These are phyloP conservation scores for Drosophila equinoxialis DNA, from an alignment of 1,140 invertebrate species.

Conservation along the genomic window DNA sequence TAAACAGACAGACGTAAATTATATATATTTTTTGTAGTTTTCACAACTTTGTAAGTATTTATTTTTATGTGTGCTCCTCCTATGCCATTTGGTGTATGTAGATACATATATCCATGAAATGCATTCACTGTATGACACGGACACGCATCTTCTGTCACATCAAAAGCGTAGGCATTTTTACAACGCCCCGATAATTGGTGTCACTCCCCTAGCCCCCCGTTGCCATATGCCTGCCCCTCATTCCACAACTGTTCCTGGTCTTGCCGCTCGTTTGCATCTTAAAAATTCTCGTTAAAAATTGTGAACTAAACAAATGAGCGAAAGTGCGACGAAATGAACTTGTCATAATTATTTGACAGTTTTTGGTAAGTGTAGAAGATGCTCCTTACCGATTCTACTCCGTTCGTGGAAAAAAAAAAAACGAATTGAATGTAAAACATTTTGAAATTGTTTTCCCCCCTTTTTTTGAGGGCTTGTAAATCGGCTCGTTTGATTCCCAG, in stretches of 20 bases:
- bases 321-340: conserved; percentile 80
- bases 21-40: not conserved
- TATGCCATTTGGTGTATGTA: not conserved
- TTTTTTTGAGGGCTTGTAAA: conserved; percentile 26
- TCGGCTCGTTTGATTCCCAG: conserved; percentile 71
- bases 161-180: conserved; percentile 68
- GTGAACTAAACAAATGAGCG: conserved; percentile 70
- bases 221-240: not conserved
- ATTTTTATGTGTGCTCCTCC: not conserved
- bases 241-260: not conserved
- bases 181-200: conserved; percentile 75
- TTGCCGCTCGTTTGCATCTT: conserved; percentile 54
- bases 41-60: conserved; percentile 4
- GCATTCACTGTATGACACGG: conserved; percentile 36
- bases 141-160: conserved; percentile 74
- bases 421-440: conserved; percentile 73
- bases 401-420: conserved; percentile 47
- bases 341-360: conserved; percentile 81
- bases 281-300: conserved; percentile 64
- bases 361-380: conserved; percentile 57
- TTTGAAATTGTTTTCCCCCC: conserved; percentile 48
- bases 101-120: conserved; percentile 7
- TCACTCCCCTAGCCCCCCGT: not conserved
- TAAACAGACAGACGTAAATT: no score
- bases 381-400: not conserved